phyloP scores from a whole-genome alignment of 2,797 vertebrate species.

The Vespertilio murinus region DNA sequence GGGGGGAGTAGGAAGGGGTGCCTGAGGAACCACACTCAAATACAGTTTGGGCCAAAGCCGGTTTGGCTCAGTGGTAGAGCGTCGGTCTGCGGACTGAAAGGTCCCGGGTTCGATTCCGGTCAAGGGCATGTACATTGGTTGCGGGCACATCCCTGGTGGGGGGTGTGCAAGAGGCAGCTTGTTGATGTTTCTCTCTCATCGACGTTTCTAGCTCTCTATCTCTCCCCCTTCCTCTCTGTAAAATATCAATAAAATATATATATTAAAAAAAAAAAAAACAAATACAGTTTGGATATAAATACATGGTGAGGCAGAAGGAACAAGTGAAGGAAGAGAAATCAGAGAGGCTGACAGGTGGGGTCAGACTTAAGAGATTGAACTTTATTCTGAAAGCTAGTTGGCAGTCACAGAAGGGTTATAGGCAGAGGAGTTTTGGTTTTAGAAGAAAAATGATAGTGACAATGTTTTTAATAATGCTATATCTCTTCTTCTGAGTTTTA shows the following conservation, averaged over 20 bases:
- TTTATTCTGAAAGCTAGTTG: neutral
- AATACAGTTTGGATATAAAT: neutral
- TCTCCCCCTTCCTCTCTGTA: too few species aligned
- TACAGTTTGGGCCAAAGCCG: too few species aligned
- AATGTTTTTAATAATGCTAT: neutral
- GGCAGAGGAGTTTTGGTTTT: neutral
- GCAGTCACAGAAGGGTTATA: neutral
- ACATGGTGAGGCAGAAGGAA: neutral
- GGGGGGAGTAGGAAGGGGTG: accelerated
- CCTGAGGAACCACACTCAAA: neutral
- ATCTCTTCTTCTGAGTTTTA: neutral
- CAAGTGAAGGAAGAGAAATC: neutral
- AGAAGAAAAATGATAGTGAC: neutral
- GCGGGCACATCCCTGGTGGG: too few species aligned
- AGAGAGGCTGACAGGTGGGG: neutral
- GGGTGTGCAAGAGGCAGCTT: too few species aligned
- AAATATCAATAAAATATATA: too few species aligned
- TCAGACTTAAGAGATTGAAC: neutral
- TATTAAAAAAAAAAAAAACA: too few species aligned
- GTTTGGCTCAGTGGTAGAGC: too few species aligned
- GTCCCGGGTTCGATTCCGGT: too few species aligned
- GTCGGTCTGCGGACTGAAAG: too few species aligned
- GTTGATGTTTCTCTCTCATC: too few species aligned
- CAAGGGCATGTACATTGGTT: too few species aligned
- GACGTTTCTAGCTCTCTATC: too few species aligned